A percentile compares a stretch with the other conserved stretches of the same genome.
Conservation (phyloP, 2,113 vertebrate genomes). For the Aptenodytes patagonicus region DNA sequence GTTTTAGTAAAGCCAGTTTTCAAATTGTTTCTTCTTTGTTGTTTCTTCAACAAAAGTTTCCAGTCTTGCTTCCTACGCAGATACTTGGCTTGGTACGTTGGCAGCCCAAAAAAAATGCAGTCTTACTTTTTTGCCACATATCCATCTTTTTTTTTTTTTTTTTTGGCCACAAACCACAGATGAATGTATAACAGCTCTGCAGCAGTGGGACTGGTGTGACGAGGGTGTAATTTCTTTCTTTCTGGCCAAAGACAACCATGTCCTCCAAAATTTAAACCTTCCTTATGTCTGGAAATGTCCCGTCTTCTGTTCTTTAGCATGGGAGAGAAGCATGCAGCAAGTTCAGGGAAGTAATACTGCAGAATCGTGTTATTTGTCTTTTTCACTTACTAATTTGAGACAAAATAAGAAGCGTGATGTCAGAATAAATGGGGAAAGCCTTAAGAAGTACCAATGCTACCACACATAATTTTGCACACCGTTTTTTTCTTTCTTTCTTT, state of each 20-base stretch:
- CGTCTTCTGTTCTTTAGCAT: rapidly evolving
- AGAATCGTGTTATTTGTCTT: background rate
- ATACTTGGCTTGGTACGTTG: rapidly evolving
- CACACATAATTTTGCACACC: background rate
- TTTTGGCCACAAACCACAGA: background rate
- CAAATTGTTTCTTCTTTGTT: background rate
- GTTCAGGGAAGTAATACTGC: background rate
- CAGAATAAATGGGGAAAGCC: background rate
- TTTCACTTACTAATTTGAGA: background rate
- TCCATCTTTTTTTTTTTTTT: no score
- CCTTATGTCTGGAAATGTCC: background rate
- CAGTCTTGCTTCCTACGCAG: background rate
- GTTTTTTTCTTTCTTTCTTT: background rate
- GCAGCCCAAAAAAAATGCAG: background rate
- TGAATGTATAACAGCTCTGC: background rate
- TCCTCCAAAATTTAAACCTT: background rate
- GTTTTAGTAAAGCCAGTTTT: background rate
- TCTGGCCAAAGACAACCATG: background rate
- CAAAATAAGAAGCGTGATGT: background rate
- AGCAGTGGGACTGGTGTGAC: background rate
- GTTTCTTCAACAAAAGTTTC: background rate
- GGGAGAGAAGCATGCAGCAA: background rate
- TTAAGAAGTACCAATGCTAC: background rate
- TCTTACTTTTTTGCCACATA: background rate
- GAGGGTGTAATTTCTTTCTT: background rate